phyloP scores from a whole-genome alignment of 2,113 vertebrate genomes.

The Pedetes capensis region DNA sequence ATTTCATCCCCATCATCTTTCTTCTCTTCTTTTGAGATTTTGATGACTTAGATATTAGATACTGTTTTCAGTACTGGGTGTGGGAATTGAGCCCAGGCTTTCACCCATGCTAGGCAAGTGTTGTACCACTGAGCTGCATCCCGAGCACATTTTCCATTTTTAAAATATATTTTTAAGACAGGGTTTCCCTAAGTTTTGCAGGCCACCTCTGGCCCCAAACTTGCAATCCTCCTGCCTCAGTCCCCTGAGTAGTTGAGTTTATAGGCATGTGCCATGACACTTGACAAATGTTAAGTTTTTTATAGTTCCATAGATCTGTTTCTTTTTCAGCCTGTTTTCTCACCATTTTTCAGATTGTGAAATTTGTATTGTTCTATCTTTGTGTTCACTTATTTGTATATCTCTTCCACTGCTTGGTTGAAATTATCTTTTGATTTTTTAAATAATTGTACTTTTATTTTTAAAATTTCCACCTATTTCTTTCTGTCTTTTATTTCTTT shows the following conservation, averaged over 20 bases:
- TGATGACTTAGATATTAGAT: neutral
- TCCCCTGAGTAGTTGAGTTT: no score
- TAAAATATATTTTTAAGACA: no score
- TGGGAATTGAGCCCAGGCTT: no score
- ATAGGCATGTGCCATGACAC: no score
- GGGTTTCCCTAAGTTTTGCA: no score
- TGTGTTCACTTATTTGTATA: neutral
- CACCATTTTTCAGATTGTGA: neutral
- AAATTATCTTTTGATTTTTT: neutral
- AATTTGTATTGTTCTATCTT: neutral
- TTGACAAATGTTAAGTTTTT: no score
- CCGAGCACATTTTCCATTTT: no score
- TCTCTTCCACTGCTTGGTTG: neutral
- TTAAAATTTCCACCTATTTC: neutral
- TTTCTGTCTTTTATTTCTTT: neutral
- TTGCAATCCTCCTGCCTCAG: no score
- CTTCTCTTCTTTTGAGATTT: neutral
- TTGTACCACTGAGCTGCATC: no score
- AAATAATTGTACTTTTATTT: neutral
- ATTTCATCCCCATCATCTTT: neutral
- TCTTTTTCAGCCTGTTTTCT: neutral
- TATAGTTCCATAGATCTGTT: neutral
- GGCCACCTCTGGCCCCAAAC: no score
- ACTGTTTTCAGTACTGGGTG: no score
- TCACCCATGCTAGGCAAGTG: no score